Percentiles rank a stretch among this genome's conserved stretches.
These are phyloP conservation scores for Zapus hudsonius DNA, from an alignment of 2,113 vertebrate genomes.

Conservation along the genomic window DNA sequence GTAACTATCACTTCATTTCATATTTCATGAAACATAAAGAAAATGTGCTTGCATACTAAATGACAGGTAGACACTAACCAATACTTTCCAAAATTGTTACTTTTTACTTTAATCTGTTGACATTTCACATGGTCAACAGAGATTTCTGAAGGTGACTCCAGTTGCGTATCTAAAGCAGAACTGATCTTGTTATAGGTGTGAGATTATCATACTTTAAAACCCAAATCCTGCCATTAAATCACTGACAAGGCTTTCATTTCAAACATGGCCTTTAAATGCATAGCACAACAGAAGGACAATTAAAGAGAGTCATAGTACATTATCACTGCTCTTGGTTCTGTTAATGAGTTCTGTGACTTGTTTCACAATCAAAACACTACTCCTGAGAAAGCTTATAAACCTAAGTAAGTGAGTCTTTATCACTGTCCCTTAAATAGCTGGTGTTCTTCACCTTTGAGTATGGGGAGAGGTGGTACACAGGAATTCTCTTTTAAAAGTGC, in stretches of 20 bases:
- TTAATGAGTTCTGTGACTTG: conserved; percentile 81
- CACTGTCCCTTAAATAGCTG: conserved; percentile 72
- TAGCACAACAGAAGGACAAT: conserved; percentile 75
- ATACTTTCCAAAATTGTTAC: conserved; percentile 46
- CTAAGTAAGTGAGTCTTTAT: conserved; percentile 77
- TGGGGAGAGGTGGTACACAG: conserved; percentile 70
- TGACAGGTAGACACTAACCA: background rate
- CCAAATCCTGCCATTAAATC: conserved; percentile 73
- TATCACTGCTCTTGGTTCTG: conserved; percentile 72
- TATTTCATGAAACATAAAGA: conserved; percentile 56
- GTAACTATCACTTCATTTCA: conserved; percentile 24
- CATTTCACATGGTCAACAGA: conserved; percentile 49
- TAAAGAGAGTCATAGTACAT: conserved; percentile 67
- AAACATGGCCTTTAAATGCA: conserved; percentile 69
- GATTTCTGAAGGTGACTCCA: conserved; percentile 68
- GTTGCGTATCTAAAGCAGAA: conserved; percentile 61
- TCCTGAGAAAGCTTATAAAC: conserved; percentile 69
- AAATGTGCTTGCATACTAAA: conserved; percentile 32
- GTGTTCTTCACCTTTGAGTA: conserved; percentile 75
- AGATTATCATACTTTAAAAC: conserved; percentile 73
- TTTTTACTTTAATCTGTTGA: conserved; percentile 31
- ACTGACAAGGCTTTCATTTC: conserved; percentile 68
- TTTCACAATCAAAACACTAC: conserved; percentile 75
- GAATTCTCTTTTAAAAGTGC: conserved; percentile 79
- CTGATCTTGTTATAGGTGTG: conserved; percentile 72